phyloP scores from a whole-genome alignment of 30 jellyfish, hydroid and myxozoan genomes.

The Hydractinia echinata region DNA sequence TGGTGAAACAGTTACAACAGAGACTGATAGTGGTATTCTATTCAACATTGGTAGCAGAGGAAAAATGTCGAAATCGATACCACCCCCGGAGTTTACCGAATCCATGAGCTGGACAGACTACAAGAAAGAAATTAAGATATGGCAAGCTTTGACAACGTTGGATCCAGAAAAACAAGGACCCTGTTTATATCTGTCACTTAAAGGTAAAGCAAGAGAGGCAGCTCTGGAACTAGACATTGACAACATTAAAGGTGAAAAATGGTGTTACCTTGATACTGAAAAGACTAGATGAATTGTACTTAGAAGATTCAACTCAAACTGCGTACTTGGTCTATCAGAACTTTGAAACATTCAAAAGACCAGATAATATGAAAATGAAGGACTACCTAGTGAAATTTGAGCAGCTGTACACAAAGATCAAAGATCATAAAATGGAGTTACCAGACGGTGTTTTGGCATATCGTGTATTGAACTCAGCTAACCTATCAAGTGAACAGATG shows the following conservation, averaged over 20 bases:
- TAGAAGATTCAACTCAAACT: too few species aligned
- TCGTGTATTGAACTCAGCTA: conserved; percentile 46
- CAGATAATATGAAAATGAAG: conserved; percentile 31
- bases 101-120: conserved; percentile 1
- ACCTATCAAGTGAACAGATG: conserved; percentile 37
- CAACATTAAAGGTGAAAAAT: too few species aligned
- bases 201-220: too few species aligned
- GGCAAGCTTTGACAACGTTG: conserved; percentile 50
- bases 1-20: too few species aligned
- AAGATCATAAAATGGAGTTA: conserved; percentile 41
- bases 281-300: conserved; percentile 40
- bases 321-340: too few species aligned
- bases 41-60: too few species aligned
- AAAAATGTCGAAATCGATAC: too few species aligned
- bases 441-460: conserved; percentile 49
- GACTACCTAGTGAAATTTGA: conserved; percentile 31
- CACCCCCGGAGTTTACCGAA: neutral
- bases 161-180: conserved; percentile 22
- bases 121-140: conserved; percentile 38
- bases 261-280: neutral
- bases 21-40: too few species aligned
- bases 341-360: conserved; percentile 39
- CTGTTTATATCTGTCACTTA: too few species aligned
- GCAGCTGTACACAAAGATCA: conserved; percentile 27
- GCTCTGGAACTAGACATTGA: too few species aligned